phyloP scores from a whole-genome alignment of 2,888 invertebrate genomes.

The Eulithis testata region DNA sequence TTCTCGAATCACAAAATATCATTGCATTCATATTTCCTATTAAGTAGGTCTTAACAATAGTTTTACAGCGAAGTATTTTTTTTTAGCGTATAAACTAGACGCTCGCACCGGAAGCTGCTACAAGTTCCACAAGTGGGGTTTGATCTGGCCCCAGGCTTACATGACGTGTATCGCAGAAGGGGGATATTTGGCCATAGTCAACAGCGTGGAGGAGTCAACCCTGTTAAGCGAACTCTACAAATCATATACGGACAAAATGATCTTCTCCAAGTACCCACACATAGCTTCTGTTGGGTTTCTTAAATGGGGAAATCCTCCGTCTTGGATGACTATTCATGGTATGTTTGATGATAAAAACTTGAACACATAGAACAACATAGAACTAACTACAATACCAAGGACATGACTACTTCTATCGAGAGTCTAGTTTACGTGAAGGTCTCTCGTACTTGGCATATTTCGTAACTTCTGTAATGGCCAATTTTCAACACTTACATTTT shows the following conservation, averaged over 20 bases:
- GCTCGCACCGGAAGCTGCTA: conserved; percentile 43
- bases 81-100: conserved; percentile 52
- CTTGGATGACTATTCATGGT: conserved; percentile 57
- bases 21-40: too few relatives aligned
- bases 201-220: conserved; percentile 50
- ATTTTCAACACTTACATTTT: too few relatives aligned
- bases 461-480: too few relatives aligned
- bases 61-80: too few relatives aligned
- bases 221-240: conserved; percentile 47
- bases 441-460: too few relatives aligned
- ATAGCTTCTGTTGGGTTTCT: conserved; percentile 50
- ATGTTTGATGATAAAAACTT: not conserved
- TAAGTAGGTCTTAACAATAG: too few relatives aligned
- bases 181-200: conserved; percentile 58
- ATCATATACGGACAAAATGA: conserved; percentile 38
- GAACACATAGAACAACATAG: too few relatives aligned
- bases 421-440: too few relatives aligned
- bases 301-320: conserved; percentile 49
- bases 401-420: too few relatives aligned
- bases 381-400: too few relatives aligned
- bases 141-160: conserved; percentile 55
- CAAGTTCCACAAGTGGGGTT: conserved; percentile 46
- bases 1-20: too few relatives aligned
- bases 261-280: conserved; percentile 38
- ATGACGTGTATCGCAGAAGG: conserved; percentile 61